Evolutionary conservation across 2,888 invertebrate genomes (phyloP).

Genomic region (Trachelus troglodyta): DNA sequence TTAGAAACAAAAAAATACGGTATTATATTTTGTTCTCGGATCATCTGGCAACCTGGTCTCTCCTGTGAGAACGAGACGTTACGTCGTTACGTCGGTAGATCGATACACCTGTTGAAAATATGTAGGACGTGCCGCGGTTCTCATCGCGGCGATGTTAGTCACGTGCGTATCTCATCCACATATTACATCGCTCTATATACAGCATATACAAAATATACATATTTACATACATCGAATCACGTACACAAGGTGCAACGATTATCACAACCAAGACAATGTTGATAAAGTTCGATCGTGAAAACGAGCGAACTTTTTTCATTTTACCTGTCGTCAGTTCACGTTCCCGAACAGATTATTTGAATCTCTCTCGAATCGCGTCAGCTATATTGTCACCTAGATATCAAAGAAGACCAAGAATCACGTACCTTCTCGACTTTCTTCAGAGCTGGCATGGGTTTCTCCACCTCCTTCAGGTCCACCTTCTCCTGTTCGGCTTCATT

Average conservation of each 20-base stretch:
- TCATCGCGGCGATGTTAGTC: neutral
- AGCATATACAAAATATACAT: constrained; percentile 3
- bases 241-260: constrained; percentile 17
- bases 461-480: constrained; percentile 92
- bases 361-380: neutral
- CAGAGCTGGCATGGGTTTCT: constrained; percentile 86
- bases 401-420: constrained; percentile 22
- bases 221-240: constrained; percentile 1
- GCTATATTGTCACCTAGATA: neutral
- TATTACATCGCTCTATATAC: constrained; percentile 1
- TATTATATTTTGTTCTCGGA: neutral
- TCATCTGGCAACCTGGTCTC: neutral
- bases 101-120: neutral
- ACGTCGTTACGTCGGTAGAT: constrained; percentile 14
- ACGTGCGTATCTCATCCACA: constrained; percentile 1
- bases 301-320: neutral
- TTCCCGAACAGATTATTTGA: neutral
- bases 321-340: neutral
- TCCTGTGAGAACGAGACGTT: constrained; percentile 19
- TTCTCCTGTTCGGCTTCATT: constrained; percentile 93
- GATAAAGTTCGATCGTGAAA: neutral
- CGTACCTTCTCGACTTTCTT: constrained; percentile 95
- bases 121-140: neutral
- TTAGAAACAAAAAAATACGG: neutral
- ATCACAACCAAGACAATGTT: neutral